Conservation (phyloP, 2,888 invertebrate species). For the Eupithecia dodoneata region DNA sequence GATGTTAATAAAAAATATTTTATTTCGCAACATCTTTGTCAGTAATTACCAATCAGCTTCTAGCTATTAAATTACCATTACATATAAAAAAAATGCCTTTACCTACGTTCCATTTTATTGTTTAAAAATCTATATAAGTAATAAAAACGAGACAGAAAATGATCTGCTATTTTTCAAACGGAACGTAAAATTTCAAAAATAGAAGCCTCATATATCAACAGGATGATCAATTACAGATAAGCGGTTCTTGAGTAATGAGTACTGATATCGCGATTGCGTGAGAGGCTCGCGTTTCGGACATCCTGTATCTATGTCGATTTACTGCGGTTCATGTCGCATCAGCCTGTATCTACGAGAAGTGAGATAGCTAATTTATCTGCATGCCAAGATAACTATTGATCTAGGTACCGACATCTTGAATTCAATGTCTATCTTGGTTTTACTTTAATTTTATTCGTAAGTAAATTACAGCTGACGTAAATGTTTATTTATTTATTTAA, state of each 20-base stretch:
- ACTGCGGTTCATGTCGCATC: conserved; percentile 9
- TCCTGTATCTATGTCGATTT: conserved; percentile 14
- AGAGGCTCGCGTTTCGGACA: conserved; percentile 17
- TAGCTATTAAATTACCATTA: too few relatives aligned
- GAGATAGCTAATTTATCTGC: conserved; percentile 3
- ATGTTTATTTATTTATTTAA: too few relatives aligned
- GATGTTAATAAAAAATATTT: too few relatives aligned
- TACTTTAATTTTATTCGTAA: not conserved
- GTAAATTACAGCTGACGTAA: not conserved
- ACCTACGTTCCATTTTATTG: too few relatives aligned
- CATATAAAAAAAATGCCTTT: too few relatives aligned
- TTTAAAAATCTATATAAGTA: not conserved
- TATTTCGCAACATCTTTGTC: too few relatives aligned
- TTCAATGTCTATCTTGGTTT: not conserved
- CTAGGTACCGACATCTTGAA: conserved; percentile 1
- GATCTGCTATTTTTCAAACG: not conserved
- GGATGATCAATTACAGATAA: conserved; percentile 18
- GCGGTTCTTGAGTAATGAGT: conserved; percentile 12
- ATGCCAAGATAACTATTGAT: conserved; percentile 3
- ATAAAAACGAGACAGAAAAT: not conserved
- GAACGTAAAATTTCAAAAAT: not conserved
- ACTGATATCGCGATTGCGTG: conserved; percentile 15
- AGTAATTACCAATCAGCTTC: too few relatives aligned
- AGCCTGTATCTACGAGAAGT: conserved; percentile 2
- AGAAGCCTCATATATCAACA: not conserved